Evolutionary conservation across 2,888 invertebrate species (phyloP), one percentile per base, ranked within the genome.

Genomic region (Drosophila barbarae): DNA sequence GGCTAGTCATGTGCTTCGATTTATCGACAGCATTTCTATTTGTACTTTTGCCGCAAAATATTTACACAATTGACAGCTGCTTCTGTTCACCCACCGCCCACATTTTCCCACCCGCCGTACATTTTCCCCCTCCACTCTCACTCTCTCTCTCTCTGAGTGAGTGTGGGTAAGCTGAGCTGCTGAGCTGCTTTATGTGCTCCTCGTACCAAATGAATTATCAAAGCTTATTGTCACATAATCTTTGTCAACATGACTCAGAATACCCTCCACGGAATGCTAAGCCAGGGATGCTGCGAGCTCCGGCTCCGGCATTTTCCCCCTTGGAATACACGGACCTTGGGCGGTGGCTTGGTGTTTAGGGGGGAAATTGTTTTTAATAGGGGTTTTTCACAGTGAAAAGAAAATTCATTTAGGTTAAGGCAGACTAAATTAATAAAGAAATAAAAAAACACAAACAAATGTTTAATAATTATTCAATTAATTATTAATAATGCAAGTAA

Each of bases 1-100:
- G 67, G 73, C 69, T 69, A 69, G 67, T 84, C 78, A 78, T 78
- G 82, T 81, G 84, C 68, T 77, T 81, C 84, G 78, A 78, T 78
- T 77, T 77, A 78, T 84, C 76, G 82, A 81, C 56, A 71, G 59
- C 66, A 77, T 71, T 69, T 73, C 76, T 78, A 81, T 78, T 78
- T 78, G 82, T 78, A 71, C 78, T 66, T 71, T 84, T 77, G 69
- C 58, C 84, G 74, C 72, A 84, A 82, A 84, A 84, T 80, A 84
- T 84, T 80, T 84, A 82, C 74, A 80, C 79, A 80, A 79, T 72
- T 79, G 79, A 82, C 79, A 79, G 84, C 79, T 79, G 79, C 49
- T 67, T 57, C 46, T 64, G 50, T 61, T 51, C 63, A 28, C 38
- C 52, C 63, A 28, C 38, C 52, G 28, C 41, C 53, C 55, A 23